Conservation (phyloP, 92 coral and sea anemone genomes). For the Metridium senile region DNA sequence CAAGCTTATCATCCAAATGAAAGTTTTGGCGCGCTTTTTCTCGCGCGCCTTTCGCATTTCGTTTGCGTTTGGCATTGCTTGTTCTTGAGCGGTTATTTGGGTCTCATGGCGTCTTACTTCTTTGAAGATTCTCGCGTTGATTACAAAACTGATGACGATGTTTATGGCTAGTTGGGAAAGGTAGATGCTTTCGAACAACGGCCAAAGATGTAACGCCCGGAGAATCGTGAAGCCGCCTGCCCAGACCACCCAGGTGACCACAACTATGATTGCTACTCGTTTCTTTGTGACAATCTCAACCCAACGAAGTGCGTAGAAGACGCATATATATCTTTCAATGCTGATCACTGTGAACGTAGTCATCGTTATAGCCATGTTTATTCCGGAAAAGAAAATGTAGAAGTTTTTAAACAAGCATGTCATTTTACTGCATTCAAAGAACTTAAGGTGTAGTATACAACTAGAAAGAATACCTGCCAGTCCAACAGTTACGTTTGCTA, state of each 20-base stretch:
- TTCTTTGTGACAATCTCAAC: constrained; percentile 6
- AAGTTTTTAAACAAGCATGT: constrained; percentile 4
- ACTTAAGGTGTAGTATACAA: not conserved
- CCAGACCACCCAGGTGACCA: not conserved
- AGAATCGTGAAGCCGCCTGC: not conserved
- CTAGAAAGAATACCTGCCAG: not conserved
- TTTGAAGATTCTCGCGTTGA: constrained; percentile 2
- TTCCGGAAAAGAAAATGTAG: not conserved
- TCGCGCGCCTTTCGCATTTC: constrained; percentile 24
- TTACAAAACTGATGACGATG: not conserved
- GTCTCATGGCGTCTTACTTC: constrained; percentile 26
- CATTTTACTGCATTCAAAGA: not conserved
- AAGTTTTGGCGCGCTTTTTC: constrained; percentile 18
- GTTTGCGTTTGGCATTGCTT: not conserved
- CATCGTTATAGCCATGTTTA: constrained; percentile 19
- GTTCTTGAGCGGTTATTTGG: constrained; percentile 11
- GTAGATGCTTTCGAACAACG: not conserved
- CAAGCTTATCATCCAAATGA: not conserved
- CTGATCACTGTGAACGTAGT: constrained; percentile 14
- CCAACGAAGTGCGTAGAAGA: constrained; percentile 33
- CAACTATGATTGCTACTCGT: not conserved
- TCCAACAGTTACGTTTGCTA: constrained; percentile 1
- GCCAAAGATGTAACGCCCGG: not conserved
- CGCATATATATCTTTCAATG: constrained; percentile 19
- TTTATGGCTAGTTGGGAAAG: not conserved